These are phyloP conservation scores for Tragelaphus imberbis DNA, from an alignment of 2,113 vertebrate species.

Conservation along the genomic window DNA sequence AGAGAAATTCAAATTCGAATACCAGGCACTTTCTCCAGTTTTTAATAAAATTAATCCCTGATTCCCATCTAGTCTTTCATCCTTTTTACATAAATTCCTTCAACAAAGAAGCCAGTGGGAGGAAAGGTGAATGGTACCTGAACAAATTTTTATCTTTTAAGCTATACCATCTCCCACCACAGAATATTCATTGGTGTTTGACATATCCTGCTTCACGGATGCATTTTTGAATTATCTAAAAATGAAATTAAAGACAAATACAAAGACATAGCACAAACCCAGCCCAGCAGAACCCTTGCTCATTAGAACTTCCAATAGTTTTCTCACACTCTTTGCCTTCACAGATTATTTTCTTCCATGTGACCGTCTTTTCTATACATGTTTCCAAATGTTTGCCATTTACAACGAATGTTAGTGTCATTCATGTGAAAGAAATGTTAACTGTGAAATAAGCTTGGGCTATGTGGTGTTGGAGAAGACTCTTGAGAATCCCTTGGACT, in stretches of 20 bases:
- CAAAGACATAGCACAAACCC: background rate
- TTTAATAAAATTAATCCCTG: background rate
- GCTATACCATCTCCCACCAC: background rate
- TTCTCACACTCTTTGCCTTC: background rate
- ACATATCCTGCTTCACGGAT: background rate
- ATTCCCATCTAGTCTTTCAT: background rate
- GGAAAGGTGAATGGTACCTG: background rate
- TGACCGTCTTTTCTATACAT: background rate
- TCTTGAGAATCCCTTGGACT: no score
- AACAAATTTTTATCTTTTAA: background rate
- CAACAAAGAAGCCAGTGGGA: background rate
- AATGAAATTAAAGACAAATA: background rate
- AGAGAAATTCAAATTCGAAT: background rate
- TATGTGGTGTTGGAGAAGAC: no score
- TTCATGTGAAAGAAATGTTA: background rate
- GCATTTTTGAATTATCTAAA: background rate
- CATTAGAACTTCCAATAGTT: background rate
- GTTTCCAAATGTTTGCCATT: background rate
- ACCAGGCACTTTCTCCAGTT: background rate
- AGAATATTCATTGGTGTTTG: background rate
- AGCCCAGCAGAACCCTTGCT: background rate
- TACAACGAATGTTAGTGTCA: background rate
- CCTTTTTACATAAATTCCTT: background rate
- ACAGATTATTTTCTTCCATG: background rate
- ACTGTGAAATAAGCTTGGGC: background rate